Base-by-base conservation (phyloP, 2,113 vertebrate species). In the Charina bottae region DNA sequence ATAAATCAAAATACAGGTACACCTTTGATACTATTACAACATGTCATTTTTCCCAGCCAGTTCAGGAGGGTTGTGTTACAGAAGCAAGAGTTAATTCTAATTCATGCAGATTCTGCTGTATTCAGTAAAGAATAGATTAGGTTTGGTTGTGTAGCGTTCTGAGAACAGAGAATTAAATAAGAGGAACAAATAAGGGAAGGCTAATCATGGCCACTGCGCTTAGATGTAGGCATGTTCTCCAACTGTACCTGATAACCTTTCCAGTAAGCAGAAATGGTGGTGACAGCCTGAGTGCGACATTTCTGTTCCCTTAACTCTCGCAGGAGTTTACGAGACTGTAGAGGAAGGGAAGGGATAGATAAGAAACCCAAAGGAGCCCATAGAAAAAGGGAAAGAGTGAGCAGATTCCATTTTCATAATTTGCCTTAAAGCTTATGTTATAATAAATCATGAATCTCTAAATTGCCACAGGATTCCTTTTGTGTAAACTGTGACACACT, bases 221-320 rank as follows among this genome's bases (percentile, higher is more conserved):
- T 49, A 8, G 12, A 37, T n/a, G 56, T 87, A 60, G 12, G 2
- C 6, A 60, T 90, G 42, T 59, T 83, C 13, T n/a, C 24, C 17
- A 72, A 42, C 6, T 4, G 19, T 49, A 95, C 96, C 94, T 95
- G 90, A 92, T 94, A 91, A 94, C 97, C 96, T 93, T 85, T 93
- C 94, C 95, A 97, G 94, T 93, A 91, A 9, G 95, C 95, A 0
- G 96, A 90, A 59, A 97, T 97, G 94, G 90, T 94, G 92, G 90
- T 23, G 62, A 95, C 93, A 0, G 97, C 96, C 0, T 23, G 21
- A 0, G 12, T 88, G 0, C 64, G 84, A 21, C 10, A 94, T 26
- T 93, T 2, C 86, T 96, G 59, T 17, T 1, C 0, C 95, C 95
- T 97, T 94, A 97, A 60, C 72, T 94, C 90, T 94, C 91, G 64